These are phyloP conservation scores for Passer domesticus DNA, from an alignment of 2,113 vertebrate genomes.

Conservation along the genomic window DNA sequence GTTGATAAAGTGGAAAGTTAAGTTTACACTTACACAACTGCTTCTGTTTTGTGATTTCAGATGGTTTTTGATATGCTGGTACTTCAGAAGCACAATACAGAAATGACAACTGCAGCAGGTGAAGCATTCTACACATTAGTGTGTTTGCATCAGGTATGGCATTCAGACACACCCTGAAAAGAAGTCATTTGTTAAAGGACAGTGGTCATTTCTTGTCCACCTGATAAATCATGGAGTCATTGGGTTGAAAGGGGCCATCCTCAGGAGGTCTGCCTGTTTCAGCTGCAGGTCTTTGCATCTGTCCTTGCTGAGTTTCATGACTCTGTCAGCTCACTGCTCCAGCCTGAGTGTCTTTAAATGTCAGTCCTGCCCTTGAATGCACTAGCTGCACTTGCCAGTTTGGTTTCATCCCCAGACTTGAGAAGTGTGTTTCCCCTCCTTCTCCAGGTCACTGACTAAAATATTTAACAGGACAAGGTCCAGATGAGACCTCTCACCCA, in stretches of 20 bases:
- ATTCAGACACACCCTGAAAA: neutral
- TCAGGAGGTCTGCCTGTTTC: neutral
- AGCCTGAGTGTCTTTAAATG: neutral
- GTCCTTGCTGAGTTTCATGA: neutral
- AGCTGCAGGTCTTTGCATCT: neutral
- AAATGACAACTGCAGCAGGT: constrained; percentile 95
- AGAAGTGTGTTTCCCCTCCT: neutral
- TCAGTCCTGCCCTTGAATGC: neutral
- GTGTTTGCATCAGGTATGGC: constrained; percentile 90
- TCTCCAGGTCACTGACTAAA: neutral
- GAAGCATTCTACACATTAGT: constrained; percentile 98
- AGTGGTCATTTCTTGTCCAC: neutral
- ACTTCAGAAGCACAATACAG: constrained; percentile 97
- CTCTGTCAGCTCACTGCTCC: neutral
- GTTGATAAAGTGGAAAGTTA: neutral
- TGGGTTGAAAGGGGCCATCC: neutral
- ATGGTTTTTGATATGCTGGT: constrained; percentile 99
- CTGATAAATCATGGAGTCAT: neutral
- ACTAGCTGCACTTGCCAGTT: neutral
- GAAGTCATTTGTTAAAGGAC: neutral
- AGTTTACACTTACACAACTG: neutral
- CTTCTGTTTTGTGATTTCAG: constrained; percentile 71
- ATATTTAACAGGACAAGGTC: neutral
- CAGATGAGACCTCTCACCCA: neutral
- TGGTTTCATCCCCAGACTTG: neutral